Percentiles rank a stretch among this genome's conserved stretches.
Evolutionary conservation across 2,113 vertebrate genomes (phyloP).

Genomic region (Trachemys scripta): DNA sequence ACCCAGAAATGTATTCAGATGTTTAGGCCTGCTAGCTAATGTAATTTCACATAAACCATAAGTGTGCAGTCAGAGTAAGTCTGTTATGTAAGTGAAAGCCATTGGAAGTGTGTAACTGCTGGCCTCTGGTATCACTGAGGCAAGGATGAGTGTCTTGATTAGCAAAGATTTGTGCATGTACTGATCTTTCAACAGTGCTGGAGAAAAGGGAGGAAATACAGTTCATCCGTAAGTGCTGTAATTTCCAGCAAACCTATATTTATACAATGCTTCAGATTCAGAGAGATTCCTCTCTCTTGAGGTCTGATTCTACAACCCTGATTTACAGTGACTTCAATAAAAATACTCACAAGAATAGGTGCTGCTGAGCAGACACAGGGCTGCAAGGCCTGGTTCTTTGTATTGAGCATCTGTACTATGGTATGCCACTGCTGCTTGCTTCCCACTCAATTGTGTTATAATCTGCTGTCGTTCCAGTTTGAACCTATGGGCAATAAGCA

Average conservation of each 20-base stretch:
- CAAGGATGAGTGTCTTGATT: neutral
- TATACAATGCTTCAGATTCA: slow-evolving; percentile 22
- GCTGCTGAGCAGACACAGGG: neutral
- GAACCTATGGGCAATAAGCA: neutral
- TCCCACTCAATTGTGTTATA: neutral
- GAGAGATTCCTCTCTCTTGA: neutral
- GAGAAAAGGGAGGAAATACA: slow-evolving; percentile 13
- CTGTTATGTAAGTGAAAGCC: slow-evolving; percentile 17
- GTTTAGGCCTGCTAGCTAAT: neutral
- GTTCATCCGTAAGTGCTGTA: slow-evolving; percentile 25
- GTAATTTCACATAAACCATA: neutral
- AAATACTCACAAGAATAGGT: neutral
- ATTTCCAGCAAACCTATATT: neutral
- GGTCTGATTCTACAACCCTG: neutral
- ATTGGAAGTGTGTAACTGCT: neutral
- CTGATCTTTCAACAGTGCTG: slow-evolving; percentile 39
- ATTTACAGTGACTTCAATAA: neutral
- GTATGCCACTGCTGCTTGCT: neutral
- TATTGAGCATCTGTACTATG: rapidly evolving
- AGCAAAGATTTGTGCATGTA: neutral
- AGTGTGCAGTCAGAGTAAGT: neutral
- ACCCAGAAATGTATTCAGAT: neutral
- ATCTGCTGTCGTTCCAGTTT: neutral
- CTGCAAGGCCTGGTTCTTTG: neutral
- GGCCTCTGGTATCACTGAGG: neutral